Base-by-base conservation (phyloP, 2,888 invertebrate genomes). In the Limenitis arthemis region DNA sequence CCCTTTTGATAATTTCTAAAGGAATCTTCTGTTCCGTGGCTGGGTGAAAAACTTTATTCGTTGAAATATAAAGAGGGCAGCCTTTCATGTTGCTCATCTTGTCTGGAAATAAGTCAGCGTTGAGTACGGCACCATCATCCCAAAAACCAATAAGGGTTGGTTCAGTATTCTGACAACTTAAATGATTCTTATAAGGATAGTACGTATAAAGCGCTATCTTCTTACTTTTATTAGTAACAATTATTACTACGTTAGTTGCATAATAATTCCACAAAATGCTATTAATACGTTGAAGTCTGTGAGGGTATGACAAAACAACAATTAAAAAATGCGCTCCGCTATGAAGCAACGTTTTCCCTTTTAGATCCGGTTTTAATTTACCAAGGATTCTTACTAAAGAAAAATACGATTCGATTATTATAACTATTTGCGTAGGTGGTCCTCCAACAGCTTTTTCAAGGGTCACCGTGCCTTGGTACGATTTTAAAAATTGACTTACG, bases 1-100 rank as follows among this genome's bases (percentile, higher is more conserved):
- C 55, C 50, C 67, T 76, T 55, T 79, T 79, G 11, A 75, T 70
- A 31, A 73, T 66, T 61, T 80, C 73, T 37, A 81, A 56, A 32
- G 75, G 71, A 39, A 76, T 71, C 53, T 75, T 75, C 39, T 70
- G 64, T 31, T 79, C 75, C 33, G 67, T 70, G 4, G 65, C 61
- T 8, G 74, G 74, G 36, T 72, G 62, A 47, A 73, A 72, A 1
- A 79, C 62, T 58, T 75, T 79, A 48, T 79, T 77, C 0, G 80
- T 81, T 0, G 80, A 78, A 48, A 81, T 73, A 48, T 77, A 79
- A 3, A 80, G 58, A 3, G 79, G 81, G 44, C 80, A 81, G 43
- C 71, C 68, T 31, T 71, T 66, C 78, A 81, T 78, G 32, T 79
- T 72, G 33, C 58, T 61, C 70, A 77, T 73, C 65, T 81, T 81